Evolutionary conservation across 2,888 invertebrate species (phyloP).

Genomic region (Philereme vetulata): DNA sequence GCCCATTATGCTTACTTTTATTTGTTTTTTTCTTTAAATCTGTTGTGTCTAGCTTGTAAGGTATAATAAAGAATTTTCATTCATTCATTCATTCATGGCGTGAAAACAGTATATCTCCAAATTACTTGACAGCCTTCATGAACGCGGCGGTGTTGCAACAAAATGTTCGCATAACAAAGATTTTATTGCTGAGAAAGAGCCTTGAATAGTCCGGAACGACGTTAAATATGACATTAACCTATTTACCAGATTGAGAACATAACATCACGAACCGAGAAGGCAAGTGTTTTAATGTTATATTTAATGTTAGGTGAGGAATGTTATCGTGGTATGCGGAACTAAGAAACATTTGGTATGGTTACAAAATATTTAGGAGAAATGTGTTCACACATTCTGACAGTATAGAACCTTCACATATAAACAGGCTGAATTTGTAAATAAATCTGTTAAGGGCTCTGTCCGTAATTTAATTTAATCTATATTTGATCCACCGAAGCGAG

Average conservation of each 20-base stretch:
- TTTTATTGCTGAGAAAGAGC: conserved; percentile 41
- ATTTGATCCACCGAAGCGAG: too few species aligned
- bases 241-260: conserved; percentile 40
- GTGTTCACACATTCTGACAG: not conserved
- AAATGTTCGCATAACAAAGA: conserved; percentile 42
- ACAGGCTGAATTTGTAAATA: too few species aligned
- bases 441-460: too few species aligned
- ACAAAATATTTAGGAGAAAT: not conserved
- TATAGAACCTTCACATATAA: too few species aligned
- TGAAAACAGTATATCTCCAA: conserved; percentile 10
- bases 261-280: conserved; percentile 25
- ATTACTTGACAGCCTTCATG: conserved; percentile 6
- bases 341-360: conserved; percentile 8
- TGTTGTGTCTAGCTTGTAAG: too few species aligned
- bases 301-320: conserved; percentile 6
- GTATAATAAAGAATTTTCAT: too few species aligned
- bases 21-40: too few species aligned
- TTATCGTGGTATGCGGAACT: conserved; percentile 10
- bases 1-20: too few species aligned
- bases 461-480: too few species aligned
- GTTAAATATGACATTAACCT: conserved; percentile 42
- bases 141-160: conserved; percentile 22
- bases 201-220: conserved; percentile 45
- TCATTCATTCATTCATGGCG: too few species aligned
- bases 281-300: not conserved